Evolutionary conservation across 2,113 vertebrate species (phyloP), one percentile per base, ranked within the genome.

Genomic region (Aegotheles bennettii): DNA sequence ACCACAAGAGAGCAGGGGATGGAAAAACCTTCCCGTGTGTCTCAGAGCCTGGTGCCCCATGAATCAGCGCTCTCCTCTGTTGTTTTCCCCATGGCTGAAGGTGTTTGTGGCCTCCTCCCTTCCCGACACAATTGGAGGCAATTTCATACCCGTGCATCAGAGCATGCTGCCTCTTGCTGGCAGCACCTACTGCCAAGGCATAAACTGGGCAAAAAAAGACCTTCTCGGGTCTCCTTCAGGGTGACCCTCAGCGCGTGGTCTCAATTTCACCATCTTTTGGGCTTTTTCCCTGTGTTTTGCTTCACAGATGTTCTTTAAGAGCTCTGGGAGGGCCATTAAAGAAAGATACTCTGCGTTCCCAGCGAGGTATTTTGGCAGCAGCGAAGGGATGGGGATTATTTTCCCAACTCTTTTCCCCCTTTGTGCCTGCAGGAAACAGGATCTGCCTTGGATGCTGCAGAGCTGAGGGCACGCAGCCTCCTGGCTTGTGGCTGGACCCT

Each of bases 41-140:
- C 11, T 21, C 28, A 0, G 1, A 54, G 24, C 48, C 50, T 0
- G 0, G 13, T 5, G 45, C 23, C 40, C n/a, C 5, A 2, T 20
- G 16, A 26, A 35, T 38, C 64, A 17, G 21, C 0, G 0, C 38
- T 60, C 31, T 40, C 28, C 21, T 7, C 38, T 26, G 69, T 21
- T 0, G 0, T 61, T 51, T 56, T 47, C 51, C 36, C 25, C n/a
- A 5, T 5, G 18, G 33, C 54, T 40, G 42, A 29, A 68, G 73
- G 38, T 7, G 13, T 42, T 26, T 18, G 31, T 68, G 74, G 71
- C 10, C 36, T 53, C 31, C 42, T 77, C 57, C 63, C 51, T 65
- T 33, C 54, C 25, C 2, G 5, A 18, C 16, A 13, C 8, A 14
- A 10, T 2, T 4, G 7, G 40, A 70, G 67, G 13, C 23, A 38